Percentiles rank a stretch among this genome's conserved stretches.
phyloP scores from a whole-genome alignment of 64 coral and sea anemone species.

The Astreopora myriophthalma region DNA sequence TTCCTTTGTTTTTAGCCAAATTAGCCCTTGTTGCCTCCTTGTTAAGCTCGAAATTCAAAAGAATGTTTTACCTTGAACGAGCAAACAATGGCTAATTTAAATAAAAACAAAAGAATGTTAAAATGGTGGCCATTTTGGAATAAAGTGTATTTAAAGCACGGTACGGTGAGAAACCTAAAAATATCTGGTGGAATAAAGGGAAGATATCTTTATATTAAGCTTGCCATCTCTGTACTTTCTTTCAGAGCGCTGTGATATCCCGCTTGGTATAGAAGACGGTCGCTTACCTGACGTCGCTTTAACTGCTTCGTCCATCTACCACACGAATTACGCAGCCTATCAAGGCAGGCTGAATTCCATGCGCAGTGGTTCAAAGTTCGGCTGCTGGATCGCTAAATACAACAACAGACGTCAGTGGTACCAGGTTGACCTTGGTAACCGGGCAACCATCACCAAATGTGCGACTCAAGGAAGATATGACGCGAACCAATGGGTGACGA shows the following conservation, averaged over 20 bases:
- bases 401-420: constrained; percentile 68
- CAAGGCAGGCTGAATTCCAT: constrained; percentile 69
- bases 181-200: no score
- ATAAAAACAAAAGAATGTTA: no score
- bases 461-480: constrained; percentile 69
- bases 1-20: no score
- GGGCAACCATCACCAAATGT: constrained; percentile 27
- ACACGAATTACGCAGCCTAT: constrained; percentile 33
- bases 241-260: constrained; percentile 58
- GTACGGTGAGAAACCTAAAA: no score
- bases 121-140: no score
- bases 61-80: no score
- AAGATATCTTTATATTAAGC: no score
- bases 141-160: no score
- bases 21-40: no score
- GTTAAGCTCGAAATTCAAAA: no score
- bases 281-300: constrained; percentile 70
- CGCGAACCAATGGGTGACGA: constrained; percentile 68
- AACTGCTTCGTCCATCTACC: constrained; percentile 48
- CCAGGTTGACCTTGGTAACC: constrained; percentile 62
- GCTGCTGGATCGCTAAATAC: constrained; percentile 75
- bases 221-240: background rate
- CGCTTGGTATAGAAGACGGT: constrained; percentile 71
- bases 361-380: constrained; percentile 42
- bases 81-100: no score